Base-by-base conservation (phyloP, 2,888 invertebrate genomes). In the Sinohyriopsis cumingii region DNA sequence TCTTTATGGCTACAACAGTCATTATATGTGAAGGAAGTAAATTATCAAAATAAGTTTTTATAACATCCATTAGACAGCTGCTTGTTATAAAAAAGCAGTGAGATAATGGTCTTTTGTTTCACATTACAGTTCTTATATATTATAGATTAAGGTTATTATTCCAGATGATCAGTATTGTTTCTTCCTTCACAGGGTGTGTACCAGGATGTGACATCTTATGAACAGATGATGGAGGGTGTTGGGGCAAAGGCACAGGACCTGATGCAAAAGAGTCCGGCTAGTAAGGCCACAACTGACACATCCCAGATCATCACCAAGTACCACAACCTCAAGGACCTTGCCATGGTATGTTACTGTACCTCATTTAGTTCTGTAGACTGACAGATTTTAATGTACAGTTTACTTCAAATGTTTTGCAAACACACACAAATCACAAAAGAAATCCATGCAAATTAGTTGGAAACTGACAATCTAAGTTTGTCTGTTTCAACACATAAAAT, bases 171-270 rank as follows among this genome's bases (percentile, higher is more conserved):
- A 12, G 24, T 61, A 20, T 20, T 25, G 22, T 61, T 24, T 28
- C 9, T 20, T n/a, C n/a, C 7, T 67, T 65, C 71, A 6, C 76
- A 87, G 91, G 96, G 95, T 90, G 95, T 97, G 87, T 96, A 97
- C 60, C 97, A 97, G 91, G 98, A 98, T 91, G 97, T 98, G 87
- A 96, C 96, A 80, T 96, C 97, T 67, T 96, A 97, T 91, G 97
- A 98, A 90, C 97, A 97, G 65, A 97, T 98, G 95, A 96, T 98
- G 84, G 96, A 97, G 90, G 97, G 97, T 60, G 96, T 97, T 59
- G 94, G 96, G 68, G 95, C 95, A 67, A 98, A 97, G 91, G 97
- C 97, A 76, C 96, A 95, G 82, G 96, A 96, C 91, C 92, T 97
- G 82, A 95, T 95, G 91, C 95, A 96, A 91, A 95, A 95, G 73